Conservation (phyloP, 2,797 vertebrate species). For the Characodon lateralis region DNA sequence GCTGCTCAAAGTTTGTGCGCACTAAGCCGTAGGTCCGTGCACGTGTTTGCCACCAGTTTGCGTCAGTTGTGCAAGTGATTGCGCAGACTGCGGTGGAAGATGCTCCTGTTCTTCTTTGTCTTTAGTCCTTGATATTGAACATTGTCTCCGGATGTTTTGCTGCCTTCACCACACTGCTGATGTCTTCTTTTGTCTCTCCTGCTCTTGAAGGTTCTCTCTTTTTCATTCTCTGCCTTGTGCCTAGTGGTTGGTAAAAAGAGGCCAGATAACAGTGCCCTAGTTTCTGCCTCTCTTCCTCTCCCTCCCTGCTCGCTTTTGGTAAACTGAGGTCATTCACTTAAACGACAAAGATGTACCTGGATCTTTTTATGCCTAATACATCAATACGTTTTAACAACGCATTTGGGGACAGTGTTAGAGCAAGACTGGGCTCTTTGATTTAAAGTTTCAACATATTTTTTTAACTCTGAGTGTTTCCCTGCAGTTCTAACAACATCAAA, state of each 20-base stretch:
- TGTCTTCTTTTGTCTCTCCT: conserved; percentile 56
- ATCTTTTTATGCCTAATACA: conserved; percentile 15
- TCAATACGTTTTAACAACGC: background rate
- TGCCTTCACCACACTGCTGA: conserved; percentile 37
- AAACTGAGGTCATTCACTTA: conserved; percentile 46
- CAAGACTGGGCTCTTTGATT: conserved; percentile 9
- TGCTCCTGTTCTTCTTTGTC: conserved; percentile 11
- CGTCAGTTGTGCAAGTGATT: conserved; percentile 9
- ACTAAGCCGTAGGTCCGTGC: background rate
- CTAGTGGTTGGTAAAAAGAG: conserved; percentile 70
- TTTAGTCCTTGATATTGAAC: conserved; percentile 19
- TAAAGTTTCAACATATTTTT: background rate
- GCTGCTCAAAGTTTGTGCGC: background rate
- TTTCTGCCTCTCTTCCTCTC: conserved; percentile 74
- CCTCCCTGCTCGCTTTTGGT: conserved; percentile 60
- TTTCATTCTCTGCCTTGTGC: conserved; percentile 63
- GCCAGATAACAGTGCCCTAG: conserved; percentile 84
- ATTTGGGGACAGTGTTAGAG: background rate
- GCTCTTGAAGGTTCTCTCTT: conserved; percentile 71
- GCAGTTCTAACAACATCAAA: conserved; percentile 13
- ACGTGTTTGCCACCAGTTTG: conserved; percentile 7
- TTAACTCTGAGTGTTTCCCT: background rate
- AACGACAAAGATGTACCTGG: conserved; percentile 14
- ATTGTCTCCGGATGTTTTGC: conserved; percentile 46
- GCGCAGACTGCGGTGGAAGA: conserved; percentile 19